A percentile compares a stretch with the other conserved stretches of the same genome.
Evolutionary conservation across 1,140 invertebrate genomes (phyloP).

Genomic region (Hirudo medicinalis): DNA sequence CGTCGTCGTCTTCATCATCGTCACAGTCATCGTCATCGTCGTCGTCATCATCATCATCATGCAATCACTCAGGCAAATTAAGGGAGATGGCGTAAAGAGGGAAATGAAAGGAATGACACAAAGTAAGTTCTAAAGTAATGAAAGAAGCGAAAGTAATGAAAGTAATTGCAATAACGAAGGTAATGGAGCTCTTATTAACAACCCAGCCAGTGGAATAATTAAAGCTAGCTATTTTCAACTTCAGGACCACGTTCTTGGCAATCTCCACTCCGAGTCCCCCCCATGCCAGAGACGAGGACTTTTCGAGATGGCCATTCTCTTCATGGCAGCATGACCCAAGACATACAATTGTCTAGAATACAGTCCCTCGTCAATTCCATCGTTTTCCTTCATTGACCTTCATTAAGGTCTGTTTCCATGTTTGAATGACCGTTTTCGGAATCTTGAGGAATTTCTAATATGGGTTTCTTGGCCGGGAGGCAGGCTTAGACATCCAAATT

Average conservation of each 20-base stretch:
- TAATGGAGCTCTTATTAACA: too few species aligned
- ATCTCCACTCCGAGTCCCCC: constrained; percentile 91
- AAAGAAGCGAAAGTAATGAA: too few species aligned
- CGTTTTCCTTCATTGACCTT: constrained; percentile 20
- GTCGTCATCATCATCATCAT: too few species aligned
- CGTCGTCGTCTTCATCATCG: too few species aligned
- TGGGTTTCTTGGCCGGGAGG: constrained; percentile 6
- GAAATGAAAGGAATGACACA: too few species aligned
- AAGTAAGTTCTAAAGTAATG: too few species aligned
- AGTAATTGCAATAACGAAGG: too few species aligned
- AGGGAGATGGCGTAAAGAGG: too few species aligned
- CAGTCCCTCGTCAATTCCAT: constrained; percentile 75
- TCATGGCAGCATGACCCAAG: constrained; percentile 93
- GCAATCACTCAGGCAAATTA: too few species aligned
- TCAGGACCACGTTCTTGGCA: constrained; percentile 96
- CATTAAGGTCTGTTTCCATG: neutral
- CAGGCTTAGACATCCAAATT: constrained; percentile 1
- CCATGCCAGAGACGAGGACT: constrained; percentile 85
- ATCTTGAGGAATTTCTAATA: neutral
- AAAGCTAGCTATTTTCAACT: too few species aligned
- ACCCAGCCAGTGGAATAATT: too few species aligned
- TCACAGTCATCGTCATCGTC: too few species aligned
- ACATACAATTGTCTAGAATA: constrained; percentile 91
- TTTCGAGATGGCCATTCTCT: constrained; percentile 83
- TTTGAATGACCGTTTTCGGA: neutral